Evolutionary conservation across 2,888 invertebrate genomes (phyloP).

Genomic region (Megaustenia siamemsis): DNA sequence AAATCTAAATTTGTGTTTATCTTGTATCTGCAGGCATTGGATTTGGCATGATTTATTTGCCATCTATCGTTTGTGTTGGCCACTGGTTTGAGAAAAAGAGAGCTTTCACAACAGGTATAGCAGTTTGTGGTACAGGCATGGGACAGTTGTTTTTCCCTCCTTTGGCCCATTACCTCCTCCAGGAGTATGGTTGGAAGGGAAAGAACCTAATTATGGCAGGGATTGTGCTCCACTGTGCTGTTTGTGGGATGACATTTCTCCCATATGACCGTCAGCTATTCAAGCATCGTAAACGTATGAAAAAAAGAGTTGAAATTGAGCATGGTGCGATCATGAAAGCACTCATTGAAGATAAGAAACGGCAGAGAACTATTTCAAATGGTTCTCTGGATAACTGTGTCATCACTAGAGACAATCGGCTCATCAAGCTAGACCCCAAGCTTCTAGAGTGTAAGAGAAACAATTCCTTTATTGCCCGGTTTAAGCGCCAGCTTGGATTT

Average conservation of each 20-base stretch:
- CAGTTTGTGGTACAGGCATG: slow-evolving; percentile 96
- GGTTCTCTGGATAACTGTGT: slow-evolving; percentile 79
- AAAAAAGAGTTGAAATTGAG: slow-evolving; percentile 61
- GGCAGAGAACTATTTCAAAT: slow-evolving; percentile 78
- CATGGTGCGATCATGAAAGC: slow-evolving; percentile 78
- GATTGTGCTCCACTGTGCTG: slow-evolving; percentile 87
- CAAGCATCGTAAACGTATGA: background rate
- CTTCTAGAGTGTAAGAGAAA: slow-evolving; percentile 67
- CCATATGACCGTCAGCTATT: slow-evolving; percentile 84
- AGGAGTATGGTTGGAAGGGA: slow-evolving; percentile 84
- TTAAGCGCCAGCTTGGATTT: slow-evolving; percentile 72
- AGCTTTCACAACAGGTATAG: slow-evolving; percentile 95
- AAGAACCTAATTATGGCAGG: slow-evolving; percentile 90
- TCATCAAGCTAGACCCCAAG: slow-evolving; percentile 73
- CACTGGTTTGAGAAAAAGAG: slow-evolving; percentile 98
- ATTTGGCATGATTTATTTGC: slow-evolving; percentile 95
- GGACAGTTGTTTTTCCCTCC: slow-evolving; percentile 93
- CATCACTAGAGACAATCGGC: slow-evolving; percentile 78
- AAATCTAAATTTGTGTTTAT: too few species aligned
- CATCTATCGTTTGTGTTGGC: slow-evolving; percentile 95
- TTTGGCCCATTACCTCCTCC: slow-evolving; percentile 79
- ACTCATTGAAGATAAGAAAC: slow-evolving; percentile 78
- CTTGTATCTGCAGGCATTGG: slow-evolving; percentile 84
- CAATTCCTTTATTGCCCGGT: slow-evolving; percentile 68
- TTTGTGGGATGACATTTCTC: slow-evolving; percentile 90